Percentiles rank a stretch among this genome's conserved stretches.
These are phyloP conservation scores for Argyra leucocephala DNA, from an alignment of 2,888 invertebrate species.

Conservation along the genomic window DNA sequence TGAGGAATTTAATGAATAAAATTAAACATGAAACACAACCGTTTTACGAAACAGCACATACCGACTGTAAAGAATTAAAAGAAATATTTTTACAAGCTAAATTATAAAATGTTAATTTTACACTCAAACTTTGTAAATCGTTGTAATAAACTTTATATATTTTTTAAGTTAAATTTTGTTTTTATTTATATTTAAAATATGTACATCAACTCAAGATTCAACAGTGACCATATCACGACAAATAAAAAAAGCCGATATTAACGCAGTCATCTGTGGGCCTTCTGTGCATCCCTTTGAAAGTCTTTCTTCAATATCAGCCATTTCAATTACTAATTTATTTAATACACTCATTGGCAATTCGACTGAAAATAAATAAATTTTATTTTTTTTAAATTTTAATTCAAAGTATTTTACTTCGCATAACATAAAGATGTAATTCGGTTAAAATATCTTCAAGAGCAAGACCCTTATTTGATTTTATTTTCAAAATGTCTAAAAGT, in stretches of 20 bases:
- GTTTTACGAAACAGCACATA: conserved; percentile 55
- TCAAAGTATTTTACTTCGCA: conserved; percentile 62
- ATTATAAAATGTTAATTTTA: too few species aligned
- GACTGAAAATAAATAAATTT: conserved; percentile 55
- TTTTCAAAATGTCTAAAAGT: conserved; percentile 62
- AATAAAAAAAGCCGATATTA: conserved; percentile 79
- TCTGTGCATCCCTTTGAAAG: conserved; percentile 81
- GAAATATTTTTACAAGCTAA: too few species aligned
- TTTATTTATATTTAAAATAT: too few species aligned
- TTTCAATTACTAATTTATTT: conserved; percentile 68
- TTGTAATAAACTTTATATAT: too few species aligned
- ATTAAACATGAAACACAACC: conserved; percentile 54
- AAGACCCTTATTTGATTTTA: conserved; percentile 81
- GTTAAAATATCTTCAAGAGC: conserved; percentile 89
- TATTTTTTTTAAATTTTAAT: conserved; percentile 16
- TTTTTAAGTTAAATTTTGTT: too few species aligned
- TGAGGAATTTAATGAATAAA: conserved; percentile 56
- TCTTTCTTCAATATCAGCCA: conserved; percentile 83
- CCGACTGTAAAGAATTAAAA: neutral
- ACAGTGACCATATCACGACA: conserved; percentile 51
- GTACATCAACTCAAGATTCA: conserved; percentile 28
- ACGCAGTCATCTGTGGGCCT: conserved; percentile 76
- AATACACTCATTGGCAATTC: conserved; percentile 74
- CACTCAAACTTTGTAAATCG: too few species aligned
- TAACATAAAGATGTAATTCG: conserved; percentile 78